A percentile compares a stretch with the other conserved stretches of the same genome.
Conservation (phyloP, 2,888 invertebrate genomes). For the Papilio gigon region DNA sequence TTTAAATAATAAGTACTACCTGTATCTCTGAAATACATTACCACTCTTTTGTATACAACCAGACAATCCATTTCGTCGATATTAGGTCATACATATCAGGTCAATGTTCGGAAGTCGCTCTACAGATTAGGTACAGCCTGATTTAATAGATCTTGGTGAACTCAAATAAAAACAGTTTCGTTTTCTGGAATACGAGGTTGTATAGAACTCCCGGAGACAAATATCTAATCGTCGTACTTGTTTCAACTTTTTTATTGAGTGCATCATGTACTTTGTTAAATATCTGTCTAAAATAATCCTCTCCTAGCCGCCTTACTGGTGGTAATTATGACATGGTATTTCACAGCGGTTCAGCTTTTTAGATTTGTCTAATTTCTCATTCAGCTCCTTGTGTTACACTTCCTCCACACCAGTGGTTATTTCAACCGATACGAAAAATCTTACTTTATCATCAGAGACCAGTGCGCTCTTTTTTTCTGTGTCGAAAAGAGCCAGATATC, state of each 20-base stretch:
- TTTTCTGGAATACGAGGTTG: no score
- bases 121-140: neutral
- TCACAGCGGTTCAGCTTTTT: neutral
- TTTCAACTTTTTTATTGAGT: neutral
- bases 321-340: neutral
- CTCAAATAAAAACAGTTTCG: neutral
- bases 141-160: neutral
- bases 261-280: neutral
- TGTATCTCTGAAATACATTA: neutral
- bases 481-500: no score
- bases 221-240: no score
- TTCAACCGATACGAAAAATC: no score
- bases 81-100: no score
- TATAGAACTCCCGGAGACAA: no score
- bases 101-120: neutral
- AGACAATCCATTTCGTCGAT: neutral
- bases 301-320: neutral
- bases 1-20: neutral
- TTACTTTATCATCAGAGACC: no score
- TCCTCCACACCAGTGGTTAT: neutral
- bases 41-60: neutral
- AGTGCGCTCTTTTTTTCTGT: no score
- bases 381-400: neutral
- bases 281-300: neutral
- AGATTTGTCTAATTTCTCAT: no score